Base-by-base conservation (phyloP, 2,888 invertebrate genomes). In the Drosophila acutilabella region DNA sequence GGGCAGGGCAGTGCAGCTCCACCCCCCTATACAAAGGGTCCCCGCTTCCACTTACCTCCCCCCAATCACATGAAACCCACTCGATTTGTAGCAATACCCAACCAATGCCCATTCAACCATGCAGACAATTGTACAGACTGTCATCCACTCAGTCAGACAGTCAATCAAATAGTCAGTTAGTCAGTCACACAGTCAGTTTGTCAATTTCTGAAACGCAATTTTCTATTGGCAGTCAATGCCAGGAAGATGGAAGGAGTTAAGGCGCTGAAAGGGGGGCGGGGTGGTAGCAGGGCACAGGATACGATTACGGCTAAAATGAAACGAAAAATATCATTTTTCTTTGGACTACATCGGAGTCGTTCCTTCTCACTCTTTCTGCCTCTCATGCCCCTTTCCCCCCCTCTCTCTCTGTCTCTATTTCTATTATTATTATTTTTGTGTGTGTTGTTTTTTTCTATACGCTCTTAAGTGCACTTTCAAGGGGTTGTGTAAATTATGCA, bases 401-500 rank as follows among this genome's bases (percentile, higher is more conserved):
- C 4, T 20, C 33, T 23, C 40, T 11, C 23, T 36, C 36, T 8
- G 16, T 30, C 26, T 11, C 4, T 30, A 14, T 18, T 68, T 54
- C 68, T 71, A 57, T 78, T 56, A 45, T 72, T 62, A 45, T 66
- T 41, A 36, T 60, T 47, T 38, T 41, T 58, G 36, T 60, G 54
- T 8, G 53, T 60, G 41, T 64, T 30, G 30, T 59, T 54, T 73
- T 33, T 44, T 62, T 54, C 40, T 48, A 18, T 16, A 42, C 41
- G 18, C 52, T 65, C 56, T 76, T 89, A 82, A 89, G 86, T 88
- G 86, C 85, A 81, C 76, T 85, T 82, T 50, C 67, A 76, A 64
- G 81, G 88, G 83, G 76, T 89, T 80, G 86, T 86, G 86, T 78
- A 86, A 88, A 86, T 86, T 86, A 88, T 89, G 81, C 89, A 86